A percentile compares a stretch with the other conserved stretches of the same genome.
These are phyloP conservation scores for Tetragonula clypearis DNA, from an alignment of 1,140 invertebrate genomes.

Conservation along the genomic window DNA sequence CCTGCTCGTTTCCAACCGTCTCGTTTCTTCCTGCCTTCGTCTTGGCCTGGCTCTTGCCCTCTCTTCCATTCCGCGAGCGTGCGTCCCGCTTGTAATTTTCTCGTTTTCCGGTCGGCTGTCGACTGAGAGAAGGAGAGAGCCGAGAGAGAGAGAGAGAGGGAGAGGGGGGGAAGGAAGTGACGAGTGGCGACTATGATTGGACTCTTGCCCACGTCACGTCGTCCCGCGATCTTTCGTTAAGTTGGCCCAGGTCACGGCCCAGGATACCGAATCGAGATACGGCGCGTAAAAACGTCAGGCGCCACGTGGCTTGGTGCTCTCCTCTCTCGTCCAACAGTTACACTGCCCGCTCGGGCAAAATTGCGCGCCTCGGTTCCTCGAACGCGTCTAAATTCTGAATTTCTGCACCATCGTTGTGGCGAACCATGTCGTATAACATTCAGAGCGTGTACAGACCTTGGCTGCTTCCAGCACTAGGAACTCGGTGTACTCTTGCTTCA, in stretches of 20 bases:
- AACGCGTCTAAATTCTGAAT: neutral
- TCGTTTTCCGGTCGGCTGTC: conserved; percentile 45
- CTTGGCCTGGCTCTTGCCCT: conserved; percentile 2
- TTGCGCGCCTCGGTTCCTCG: neutral
- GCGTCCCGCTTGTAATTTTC: conserved; percentile 60
- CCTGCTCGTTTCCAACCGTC: conserved; percentile 3
- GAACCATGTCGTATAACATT: neutral
- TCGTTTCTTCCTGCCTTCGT: neutral
- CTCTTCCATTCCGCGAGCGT: conserved; percentile 26
- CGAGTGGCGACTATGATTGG: conserved; percentile 27
- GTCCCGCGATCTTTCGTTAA: neutral
- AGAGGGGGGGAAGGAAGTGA: neutral
- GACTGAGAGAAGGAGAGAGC: neutral
- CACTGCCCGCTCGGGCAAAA: neutral
- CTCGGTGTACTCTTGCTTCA: neutral
- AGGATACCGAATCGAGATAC: neutral
- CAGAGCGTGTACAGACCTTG: neutral
- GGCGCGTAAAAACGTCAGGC: conserved; percentile 1
- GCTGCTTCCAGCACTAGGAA: neutral
- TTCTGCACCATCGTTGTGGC: neutral
- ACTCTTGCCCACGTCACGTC: neutral
- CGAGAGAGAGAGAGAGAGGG: neutral
- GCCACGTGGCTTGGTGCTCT: neutral
- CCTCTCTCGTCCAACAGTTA: neutral
- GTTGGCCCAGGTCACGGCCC: conserved; percentile 8